phyloP scores from a whole-genome alignment of 2,888 invertebrate species.

The Chloroclystis v-ata region DNA sequence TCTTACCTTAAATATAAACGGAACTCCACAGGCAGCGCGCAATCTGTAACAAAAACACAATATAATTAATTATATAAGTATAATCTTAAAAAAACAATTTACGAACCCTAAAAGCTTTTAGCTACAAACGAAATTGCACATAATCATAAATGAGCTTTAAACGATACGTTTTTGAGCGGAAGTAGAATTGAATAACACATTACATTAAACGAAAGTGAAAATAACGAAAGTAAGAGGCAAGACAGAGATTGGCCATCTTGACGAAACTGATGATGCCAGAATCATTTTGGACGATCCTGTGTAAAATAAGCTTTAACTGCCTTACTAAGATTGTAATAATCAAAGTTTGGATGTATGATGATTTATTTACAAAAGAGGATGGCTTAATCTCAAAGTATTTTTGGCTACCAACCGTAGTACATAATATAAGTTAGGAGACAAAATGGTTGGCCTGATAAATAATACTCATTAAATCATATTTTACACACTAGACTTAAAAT shows the following conservation, averaged over 20 bases:
- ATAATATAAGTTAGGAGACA: too few species aligned
- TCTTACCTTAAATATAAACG: slow-evolving; percentile 47
- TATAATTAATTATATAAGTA: slow-evolving; percentile 13
- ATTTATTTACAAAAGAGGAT: too few species aligned
- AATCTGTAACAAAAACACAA: slow-evolving; percentile 43
- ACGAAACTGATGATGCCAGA: slow-evolving; percentile 43
- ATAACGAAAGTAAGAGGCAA: slow-evolving; percentile 63
- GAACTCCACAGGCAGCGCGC: slow-evolving; percentile 34
- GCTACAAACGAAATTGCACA: too few species aligned
- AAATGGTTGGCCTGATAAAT: too few species aligned
- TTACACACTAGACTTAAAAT: too few species aligned
- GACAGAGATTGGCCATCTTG: slow-evolving; percentile 49
- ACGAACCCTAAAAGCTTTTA: background rate
- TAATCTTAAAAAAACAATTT: background rate
- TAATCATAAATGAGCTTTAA: background rate
- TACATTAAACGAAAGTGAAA: slow-evolving; percentile 68
- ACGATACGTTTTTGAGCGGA: slow-evolving; percentile 27
- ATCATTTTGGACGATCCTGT: background rate
- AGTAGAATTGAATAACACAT: slow-evolving; percentile 53
- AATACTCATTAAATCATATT: too few species aligned
- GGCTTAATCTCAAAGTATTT: too few species aligned
- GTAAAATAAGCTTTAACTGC: background rate
- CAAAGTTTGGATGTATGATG: too few species aligned
- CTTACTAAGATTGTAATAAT: too few species aligned
- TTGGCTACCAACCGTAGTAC: too few species aligned